Percentiles rank a stretch among this genome's conserved stretches.
phyloP scores from a whole-genome alignment of 64 coral and sea anemone genomes.

The Pocillopora verrucosa region DNA sequence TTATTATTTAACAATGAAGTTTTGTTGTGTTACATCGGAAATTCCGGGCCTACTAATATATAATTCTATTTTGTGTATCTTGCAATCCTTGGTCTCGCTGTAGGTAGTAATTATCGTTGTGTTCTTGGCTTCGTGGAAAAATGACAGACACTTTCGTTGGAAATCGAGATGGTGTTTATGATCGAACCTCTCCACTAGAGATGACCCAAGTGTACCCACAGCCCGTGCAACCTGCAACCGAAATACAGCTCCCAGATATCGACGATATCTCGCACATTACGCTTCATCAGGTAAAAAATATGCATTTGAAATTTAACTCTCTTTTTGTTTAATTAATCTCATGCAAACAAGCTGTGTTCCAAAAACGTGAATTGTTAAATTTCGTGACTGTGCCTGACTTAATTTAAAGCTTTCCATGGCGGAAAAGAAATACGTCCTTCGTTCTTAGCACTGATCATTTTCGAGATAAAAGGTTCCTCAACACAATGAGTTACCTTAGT shows the following conservation, averaged over 20 bases:
- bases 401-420: too few species aligned
- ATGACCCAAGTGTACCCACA: constrained; percentile 42
- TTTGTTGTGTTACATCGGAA: neutral
- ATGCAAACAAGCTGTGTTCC: too few species aligned
- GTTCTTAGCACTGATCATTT: too few species aligned
- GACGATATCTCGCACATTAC: constrained; percentile 51
- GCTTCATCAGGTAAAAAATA: constrained; percentile 47
- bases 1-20: too few species aligned
- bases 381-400: too few species aligned
- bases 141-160: constrained; percentile 26
- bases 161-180: neutral
- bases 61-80: neutral
- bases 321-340: too few species aligned
- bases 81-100: neutral
- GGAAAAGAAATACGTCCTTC: too few species aligned
- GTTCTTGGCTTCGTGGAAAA: neutral
- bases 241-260: constrained; percentile 26
- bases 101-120: neutral
- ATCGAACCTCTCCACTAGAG: constrained; percentile 29
- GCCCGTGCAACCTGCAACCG: neutral
- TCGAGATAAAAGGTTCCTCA: too few species aligned
- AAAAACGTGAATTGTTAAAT: too few species aligned
- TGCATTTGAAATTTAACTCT: neutral
- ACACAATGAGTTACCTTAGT: too few species aligned
- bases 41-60: too few species aligned